A percentile compares a stretch with the other conserved stretches of the same genome.
Conservation (phyloP, 2,888 invertebrate species). For the Ophion ventricosus region DNA sequence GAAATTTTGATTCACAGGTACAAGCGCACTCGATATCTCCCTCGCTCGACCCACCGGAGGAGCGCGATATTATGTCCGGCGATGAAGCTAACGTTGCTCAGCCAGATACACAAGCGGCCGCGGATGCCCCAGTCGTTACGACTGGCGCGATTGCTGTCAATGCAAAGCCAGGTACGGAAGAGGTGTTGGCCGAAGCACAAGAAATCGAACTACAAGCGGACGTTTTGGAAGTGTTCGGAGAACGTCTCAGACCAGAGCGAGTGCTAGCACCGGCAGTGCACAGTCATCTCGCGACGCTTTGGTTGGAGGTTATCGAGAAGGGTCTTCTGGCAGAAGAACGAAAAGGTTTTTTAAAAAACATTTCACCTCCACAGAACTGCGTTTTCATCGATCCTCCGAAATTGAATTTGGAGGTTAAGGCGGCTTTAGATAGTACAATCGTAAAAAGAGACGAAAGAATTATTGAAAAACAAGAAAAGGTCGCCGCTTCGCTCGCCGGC, state of each 20-base stretch:
- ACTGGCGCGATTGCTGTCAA: constrained; percentile 28
- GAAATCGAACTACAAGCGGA: too few species aligned
- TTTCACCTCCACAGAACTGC: constrained; percentile 49
- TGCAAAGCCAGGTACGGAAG: constrained; percentile 17
- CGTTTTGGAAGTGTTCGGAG: too few species aligned
- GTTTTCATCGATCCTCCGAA: constrained; percentile 57
- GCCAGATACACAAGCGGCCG: neutral
- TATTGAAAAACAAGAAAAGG: constrained; percentile 39
- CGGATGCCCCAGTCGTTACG: constrained; percentile 26
- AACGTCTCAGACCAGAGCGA: too few species aligned
- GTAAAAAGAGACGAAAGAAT: too few species aligned
- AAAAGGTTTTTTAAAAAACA: too few species aligned
- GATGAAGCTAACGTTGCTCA: constrained; percentile 11
- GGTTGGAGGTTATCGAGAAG: too few species aligned
- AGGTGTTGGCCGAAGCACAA: neutral
- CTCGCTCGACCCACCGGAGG: too few species aligned
- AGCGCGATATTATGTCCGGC: neutral
- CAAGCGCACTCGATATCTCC: too few species aligned
- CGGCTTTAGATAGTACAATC: constrained; percentile 47
- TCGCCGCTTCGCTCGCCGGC: constrained; percentile 51
- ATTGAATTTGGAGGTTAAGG: constrained; percentile 55
- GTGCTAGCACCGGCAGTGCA: too few species aligned
- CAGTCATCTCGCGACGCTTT: too few species aligned
- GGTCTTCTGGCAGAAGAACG: too few species aligned
- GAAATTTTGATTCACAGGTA: too few species aligned